Base-by-base conservation (phyloP, 1,140 invertebrate genomes). In the Probaryconus sp. region DNA sequence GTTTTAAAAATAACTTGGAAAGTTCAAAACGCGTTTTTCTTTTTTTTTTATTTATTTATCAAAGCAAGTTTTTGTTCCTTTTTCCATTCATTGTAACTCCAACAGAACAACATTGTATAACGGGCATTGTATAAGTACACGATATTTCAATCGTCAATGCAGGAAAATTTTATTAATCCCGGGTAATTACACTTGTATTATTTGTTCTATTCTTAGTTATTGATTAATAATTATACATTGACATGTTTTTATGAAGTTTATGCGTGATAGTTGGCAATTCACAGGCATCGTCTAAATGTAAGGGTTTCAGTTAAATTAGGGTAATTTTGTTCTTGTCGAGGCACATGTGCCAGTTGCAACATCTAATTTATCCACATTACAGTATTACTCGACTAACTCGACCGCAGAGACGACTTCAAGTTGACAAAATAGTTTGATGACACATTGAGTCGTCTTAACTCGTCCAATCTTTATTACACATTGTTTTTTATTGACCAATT, bases 311-410 rank as follows among this genome's bases (percentile, higher is more conserved):
- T 43, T 43, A 18, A 63, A 60, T 60, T 60, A 40, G 56, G 28
- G 58, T 63, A 63, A 63, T 63, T 63, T 63, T 33, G 47, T 63
- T 50, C 26, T 51, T 31, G 58, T 33, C 37, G 58, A 63, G 47
- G 26, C 38, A 51, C 35, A 48, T 51, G 47, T 43, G 37, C 35
- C 43, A 37, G 55, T 60, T 60, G 21, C 48, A 51, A 64, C 48
- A 45, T 64, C 35, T 64, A 53, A 64, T 53, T 64, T 64, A 45
- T 53, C 60, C 38, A 48, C 38, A 65, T 55, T 65, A 53, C 61
- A 16, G 60, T 53, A 53, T 53, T 53, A 53, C 47, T 14, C 30
- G 10, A 30, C 21, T 55, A 55, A 64, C 37, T 64, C 21, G 40
- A 31, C 26, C 24, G 37, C 30, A 30, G 13, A 53, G 38, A 35